Evolutionary conservation across 1,140 invertebrate genomes (phyloP), one percentile per base, ranked within the genome.

Genomic region (Habropoda laboriosa): DNA sequence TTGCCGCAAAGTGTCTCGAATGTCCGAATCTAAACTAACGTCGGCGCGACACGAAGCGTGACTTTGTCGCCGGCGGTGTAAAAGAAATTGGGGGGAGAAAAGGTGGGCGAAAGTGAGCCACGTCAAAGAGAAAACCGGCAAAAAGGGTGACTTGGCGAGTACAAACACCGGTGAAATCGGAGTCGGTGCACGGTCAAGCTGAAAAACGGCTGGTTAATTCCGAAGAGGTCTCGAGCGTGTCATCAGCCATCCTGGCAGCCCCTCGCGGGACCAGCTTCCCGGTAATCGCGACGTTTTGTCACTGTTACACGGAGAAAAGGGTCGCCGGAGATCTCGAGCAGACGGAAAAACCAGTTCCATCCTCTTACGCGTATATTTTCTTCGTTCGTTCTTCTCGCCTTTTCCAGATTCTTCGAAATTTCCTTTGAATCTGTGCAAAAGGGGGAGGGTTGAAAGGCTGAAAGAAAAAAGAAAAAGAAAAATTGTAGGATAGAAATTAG

Each of bases 211-310:
- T 86, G 87, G 87, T 90, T 90, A 91, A 90, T 90, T 87, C 81
- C 75, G 75, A 86, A 89, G 74, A 90, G 84, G 83, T 90, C 90
- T 86, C 89, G 67, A 40, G 82, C 82, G 88, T 84, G 81, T 90
- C 89, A 81, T 90, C 87, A 85, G 75, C 83, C 67, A 79, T 79
- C 82, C 78, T 58, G 51, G 63, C 68, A 70, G 58, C 35, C 77
- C 80, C 85, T 75, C 85, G 68, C 68, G 82, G 79, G 85, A 79
- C 80, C 74, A 77, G 71, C 83, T 88, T 58, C 47, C 79, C 67
- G 16, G 85, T 90, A 90, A 90, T 89, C 88, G 89, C 58, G 76
- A 81, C 86, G 79, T 89, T 90, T 90, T 89, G 88, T 90, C 89
- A 89, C 85, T 88, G 86, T 90, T 89, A 82, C 82, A 68, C 86